phyloP scores from a whole-genome alignment of 2,797 vertebrate genomes.

The Hemitrygon akajei region DNA sequence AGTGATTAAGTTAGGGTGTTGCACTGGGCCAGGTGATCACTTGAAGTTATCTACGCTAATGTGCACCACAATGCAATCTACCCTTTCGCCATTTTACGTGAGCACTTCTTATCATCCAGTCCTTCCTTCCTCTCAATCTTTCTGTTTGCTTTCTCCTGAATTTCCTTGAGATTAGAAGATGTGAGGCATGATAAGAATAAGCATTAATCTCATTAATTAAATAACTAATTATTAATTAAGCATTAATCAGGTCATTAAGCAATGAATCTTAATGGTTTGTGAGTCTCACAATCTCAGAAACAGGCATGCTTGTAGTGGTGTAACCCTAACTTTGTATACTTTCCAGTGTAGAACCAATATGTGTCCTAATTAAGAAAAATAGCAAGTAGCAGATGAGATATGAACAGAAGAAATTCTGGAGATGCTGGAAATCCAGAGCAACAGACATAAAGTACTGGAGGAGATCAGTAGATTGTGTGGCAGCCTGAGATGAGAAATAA shows the following conservation, averaged over 20 bases:
- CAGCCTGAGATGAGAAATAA: too few relatives aligned
- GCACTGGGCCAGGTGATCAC: too few relatives aligned
- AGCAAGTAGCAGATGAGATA: neutral
- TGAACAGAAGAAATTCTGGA: too few relatives aligned
- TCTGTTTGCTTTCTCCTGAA: neutral
- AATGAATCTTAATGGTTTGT: neutral
- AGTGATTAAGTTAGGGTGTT: too few relatives aligned
- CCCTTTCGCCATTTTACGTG: neutral
- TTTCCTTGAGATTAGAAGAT: neutral
- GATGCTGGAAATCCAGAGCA: too few relatives aligned
- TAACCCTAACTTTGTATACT: too few relatives aligned
- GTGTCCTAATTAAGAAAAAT: neutral
- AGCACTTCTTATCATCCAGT: neutral
- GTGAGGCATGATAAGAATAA: neutral
- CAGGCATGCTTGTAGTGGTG: too few relatives aligned
- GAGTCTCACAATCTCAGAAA: neutral
- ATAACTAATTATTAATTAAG: too few relatives aligned
- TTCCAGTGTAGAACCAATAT: neutral
- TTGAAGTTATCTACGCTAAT: too few relatives aligned
- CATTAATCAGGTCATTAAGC: neutral
- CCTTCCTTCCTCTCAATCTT: neutral
- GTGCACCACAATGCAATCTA: neutral
- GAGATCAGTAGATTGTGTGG: too few relatives aligned
- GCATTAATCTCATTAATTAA: too few relatives aligned
- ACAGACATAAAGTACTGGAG: too few relatives aligned